Evolutionary conservation across 2,113 vertebrate genomes (phyloP).

Genomic region (Chlorocebus sabaeus): DNA sequence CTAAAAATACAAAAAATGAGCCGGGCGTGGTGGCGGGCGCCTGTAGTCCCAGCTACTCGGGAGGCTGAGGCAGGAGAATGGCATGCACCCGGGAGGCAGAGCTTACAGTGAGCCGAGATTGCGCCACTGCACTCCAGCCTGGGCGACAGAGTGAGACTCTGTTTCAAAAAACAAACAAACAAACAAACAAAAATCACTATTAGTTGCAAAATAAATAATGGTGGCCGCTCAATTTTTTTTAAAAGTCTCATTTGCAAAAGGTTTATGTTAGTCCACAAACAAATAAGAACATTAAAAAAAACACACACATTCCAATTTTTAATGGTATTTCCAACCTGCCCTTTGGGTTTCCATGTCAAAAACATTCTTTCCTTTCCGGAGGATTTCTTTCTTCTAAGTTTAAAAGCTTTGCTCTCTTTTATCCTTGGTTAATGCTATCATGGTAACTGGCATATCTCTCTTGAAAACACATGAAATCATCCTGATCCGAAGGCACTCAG

Average conservation of each 20-base stretch:
- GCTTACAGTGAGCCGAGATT: no score
- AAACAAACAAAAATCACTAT: not conserved
- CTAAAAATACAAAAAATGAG: no score
- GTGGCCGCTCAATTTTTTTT: not conserved
- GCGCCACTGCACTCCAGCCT: no score
- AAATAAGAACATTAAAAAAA: not conserved
- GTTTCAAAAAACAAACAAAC: no score
- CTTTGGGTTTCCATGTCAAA: constrained; percentile 12
- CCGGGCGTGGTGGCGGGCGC: no score
- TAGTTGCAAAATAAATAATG: constrained; percentile 27
- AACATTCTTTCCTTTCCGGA: constrained; percentile 18
- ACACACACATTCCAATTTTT: not conserved
- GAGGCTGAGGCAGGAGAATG: no score
- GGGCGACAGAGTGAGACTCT: no score
- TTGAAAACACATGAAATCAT: constrained; percentile 43
- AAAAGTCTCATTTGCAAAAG: not conserved
- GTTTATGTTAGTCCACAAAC: not conserved
- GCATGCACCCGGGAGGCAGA: no score
- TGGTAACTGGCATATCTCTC: constrained; percentile 14
- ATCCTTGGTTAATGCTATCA: not conserved
- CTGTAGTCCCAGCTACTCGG: no score
- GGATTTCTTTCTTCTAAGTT: constrained; percentile 35
- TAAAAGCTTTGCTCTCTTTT: constrained; percentile 31
- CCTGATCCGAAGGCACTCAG: not conserved
- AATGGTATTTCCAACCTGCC: not conserved